Evolutionary conservation across 1,140 invertebrate genomes (phyloP).

Genomic region (Lethocerus indicus): DNA sequence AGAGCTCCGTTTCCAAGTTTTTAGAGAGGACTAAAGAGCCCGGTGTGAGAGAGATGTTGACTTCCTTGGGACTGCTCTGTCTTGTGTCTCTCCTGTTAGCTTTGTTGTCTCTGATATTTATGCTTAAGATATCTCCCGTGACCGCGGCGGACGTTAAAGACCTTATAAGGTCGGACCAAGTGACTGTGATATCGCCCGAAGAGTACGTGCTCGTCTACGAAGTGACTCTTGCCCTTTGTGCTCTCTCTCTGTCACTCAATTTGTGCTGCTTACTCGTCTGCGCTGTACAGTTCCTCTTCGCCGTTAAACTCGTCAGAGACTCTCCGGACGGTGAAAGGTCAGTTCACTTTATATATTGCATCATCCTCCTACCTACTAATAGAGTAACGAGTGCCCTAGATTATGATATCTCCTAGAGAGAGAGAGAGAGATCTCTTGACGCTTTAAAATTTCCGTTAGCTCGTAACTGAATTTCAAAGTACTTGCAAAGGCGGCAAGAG

Average conservation of each 20-base stretch:
- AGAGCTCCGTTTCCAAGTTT: conserved; percentile 13
- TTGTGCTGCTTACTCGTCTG: conserved; percentile 82
- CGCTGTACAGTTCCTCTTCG: conserved; percentile 84
- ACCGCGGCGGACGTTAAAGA: conserved; percentile 30
- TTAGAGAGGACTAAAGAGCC: conserved; percentile 20
- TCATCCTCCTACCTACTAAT: too few species aligned
- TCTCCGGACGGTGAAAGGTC: conserved; percentile 39
- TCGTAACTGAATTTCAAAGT: too few species aligned
- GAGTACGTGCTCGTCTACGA: conserved; percentile 79
- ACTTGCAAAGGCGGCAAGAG: too few species aligned
- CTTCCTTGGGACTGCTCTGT: conserved; percentile 68
- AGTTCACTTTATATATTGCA: too few species aligned
- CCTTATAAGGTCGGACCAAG: conserved; percentile 30
- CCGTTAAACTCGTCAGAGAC: conserved; percentile 73
- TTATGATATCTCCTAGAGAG: too few species aligned
- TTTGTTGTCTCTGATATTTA: conserved; percentile 63
- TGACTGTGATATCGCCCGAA: conserved; percentile 42
- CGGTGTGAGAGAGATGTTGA: conserved; percentile 62
- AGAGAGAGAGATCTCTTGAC: too few species aligned
- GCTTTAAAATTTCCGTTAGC: too few species aligned
- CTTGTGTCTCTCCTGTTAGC: conserved; percentile 67
- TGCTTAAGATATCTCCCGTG: conserved; percentile 63
- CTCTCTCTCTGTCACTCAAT: conserved; percentile 70
- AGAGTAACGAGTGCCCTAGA: too few species aligned
- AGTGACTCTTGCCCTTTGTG: conserved; percentile 73